Evolutionary conservation across 2,888 invertebrate species (phyloP), one percentile per base, ranked within the genome.

Genomic region (Catonia carolina): DNA sequence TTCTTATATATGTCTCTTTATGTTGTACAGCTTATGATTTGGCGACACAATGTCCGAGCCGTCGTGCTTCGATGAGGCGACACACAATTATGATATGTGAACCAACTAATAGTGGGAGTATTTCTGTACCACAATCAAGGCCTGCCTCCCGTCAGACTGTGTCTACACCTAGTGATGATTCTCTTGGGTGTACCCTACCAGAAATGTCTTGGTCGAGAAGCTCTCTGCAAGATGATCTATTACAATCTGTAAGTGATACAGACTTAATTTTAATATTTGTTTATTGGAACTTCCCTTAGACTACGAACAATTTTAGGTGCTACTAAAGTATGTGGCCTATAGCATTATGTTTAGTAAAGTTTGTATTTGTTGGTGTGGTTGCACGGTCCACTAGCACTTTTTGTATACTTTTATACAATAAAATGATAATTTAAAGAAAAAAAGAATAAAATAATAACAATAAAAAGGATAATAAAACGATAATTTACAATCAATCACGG

Each of bases 31-130:
- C 87, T 45, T 89, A 89, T 70, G 90, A 90, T 74, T 74, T 90
- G 72, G 89, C 89, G 60, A 86, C 88, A 45, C 87, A 88, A 69
- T 85, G 86, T 69, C 85, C 86, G 56, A 83, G 84, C 42, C 77
- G 85, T 56, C 78, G 85, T 54, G 83, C 80, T 45, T 83, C 82
- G 22, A 78, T 79, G 74, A 78, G 82, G 53, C 83, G 82, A 56
- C 89, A 84, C 73, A 86, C 78, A 60, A 79, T 81, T 15, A 83
- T 81, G 64, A 81, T 82, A 59, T 78, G 72, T 74, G 80, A 65
- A 37, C 75, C 70, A 73, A 50, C 59, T 35, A 55, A 54, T 51
- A 48, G 58, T 33, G 65, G 64, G 6, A 63, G 62, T 31, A 77
- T 81, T 56, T 85, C 85, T 20, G 77, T 85, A 65, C 88, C 88